Evolutionary conservation across 1,140 invertebrate genomes (phyloP).

Genomic region (Hirudo medicinalis): DNA sequence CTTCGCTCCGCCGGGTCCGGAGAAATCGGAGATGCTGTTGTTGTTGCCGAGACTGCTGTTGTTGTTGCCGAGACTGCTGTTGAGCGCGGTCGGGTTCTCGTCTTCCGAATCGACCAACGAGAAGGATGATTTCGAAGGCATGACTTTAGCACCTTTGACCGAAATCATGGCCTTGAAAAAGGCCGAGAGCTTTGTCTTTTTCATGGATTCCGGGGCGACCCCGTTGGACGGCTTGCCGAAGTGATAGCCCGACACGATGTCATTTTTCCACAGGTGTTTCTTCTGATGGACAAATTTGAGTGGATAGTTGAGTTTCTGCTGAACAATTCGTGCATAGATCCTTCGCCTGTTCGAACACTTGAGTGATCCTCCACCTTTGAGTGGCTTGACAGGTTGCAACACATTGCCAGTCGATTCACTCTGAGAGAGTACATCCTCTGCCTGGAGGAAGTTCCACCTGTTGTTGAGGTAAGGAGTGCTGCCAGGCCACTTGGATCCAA

Average conservation of each 20-base stretch:
- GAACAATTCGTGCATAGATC: neutral
- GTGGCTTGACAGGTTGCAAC: slow-evolving; percentile 17
- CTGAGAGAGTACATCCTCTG: slow-evolving; percentile 24
- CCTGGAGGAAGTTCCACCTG: slow-evolving; percentile 34
- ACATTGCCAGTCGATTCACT: slow-evolving; percentile 24
- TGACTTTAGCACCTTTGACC: no score
- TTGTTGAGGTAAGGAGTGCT: slow-evolving; percentile 1
- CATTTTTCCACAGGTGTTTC: slow-evolving; percentile 11
- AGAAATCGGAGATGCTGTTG: neutral
- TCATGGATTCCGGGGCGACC: neutral
- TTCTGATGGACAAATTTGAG: slow-evolving; percentile 1
- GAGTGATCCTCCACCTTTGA: neutral
- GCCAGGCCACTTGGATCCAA: no score
- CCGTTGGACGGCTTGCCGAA: neutral
- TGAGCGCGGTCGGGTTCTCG: no score
- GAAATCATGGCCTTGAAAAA: no score
- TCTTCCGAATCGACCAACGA: no score
- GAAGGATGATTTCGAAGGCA: no score
- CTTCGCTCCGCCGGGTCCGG: neutral
- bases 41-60: no score
- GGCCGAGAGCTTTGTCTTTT: neutral
- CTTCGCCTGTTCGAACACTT: neutral
- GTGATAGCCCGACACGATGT: neutral
- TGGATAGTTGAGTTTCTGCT: slow-evolving; percentile 1
- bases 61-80: no score